Base-by-base conservation (phyloP, 2,797 vertebrate species). In the Cynopterus sphinx region DNA sequence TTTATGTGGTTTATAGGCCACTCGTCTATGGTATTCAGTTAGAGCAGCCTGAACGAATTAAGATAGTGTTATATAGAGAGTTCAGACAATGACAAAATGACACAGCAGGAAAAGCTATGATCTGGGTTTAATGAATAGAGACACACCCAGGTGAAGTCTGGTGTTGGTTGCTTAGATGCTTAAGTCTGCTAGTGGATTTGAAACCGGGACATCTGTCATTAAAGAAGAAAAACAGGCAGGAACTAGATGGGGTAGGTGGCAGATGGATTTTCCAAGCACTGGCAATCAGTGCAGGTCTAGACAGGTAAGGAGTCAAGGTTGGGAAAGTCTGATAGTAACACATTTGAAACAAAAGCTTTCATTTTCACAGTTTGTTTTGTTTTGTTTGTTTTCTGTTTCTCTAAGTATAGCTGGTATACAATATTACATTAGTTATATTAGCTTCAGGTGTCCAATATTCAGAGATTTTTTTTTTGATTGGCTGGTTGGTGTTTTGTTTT, bases 151-250 rank as follows among this genome's bases (percentile, higher is more conserved):
- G 19, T 71, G 41, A 95, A 90, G 67, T 7, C 46, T 78, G 78
- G 12, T 94, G 81, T 86, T 87, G 33, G 82, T 75, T 96, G 85
- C 78, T 96, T 88, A 94, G 90, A 89, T 68, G 70, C 41, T 79
- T 95, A 86, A 86, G 70, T 87, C 78, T 67, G 51, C 63, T 90
- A 19, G 33, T 88, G 81, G 78, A 95, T 95, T 95, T 90, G 87
- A 92, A 96, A 91, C 41, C 24, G 24, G 95, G 65, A 95, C 92
- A 92, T 70, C 82, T 92, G 92, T 96, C 92, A 95, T 92, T 83
- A 94, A 89, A 89, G 92, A 95, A 87, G 93, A 91, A 95, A 96
- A 97, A 87, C 88, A 94, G 86, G 87, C 85, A 83, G 73, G 41
- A 87, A 87, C 73, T 75, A 94, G 85, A 79, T 39, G 46, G 17